Conservation (phyloP, 2,797 vertebrate genomes). For the Alauda arvensis region DNA sequence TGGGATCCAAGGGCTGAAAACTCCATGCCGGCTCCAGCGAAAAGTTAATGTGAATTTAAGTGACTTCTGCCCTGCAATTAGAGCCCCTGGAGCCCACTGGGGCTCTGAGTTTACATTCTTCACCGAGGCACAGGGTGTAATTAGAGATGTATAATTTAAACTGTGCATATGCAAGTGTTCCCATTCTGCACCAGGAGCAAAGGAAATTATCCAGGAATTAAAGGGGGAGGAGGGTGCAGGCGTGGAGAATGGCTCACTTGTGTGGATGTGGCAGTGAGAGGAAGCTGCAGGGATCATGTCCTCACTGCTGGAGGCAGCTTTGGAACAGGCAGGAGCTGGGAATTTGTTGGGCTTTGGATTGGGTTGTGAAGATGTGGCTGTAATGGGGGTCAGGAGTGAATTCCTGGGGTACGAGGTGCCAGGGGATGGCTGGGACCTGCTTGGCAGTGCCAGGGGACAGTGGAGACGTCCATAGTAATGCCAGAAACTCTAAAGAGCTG, state of each 20-base stretch:
- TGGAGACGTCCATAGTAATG: not conserved
- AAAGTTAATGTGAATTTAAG: slow-evolving; percentile 54
- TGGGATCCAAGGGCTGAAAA: not conserved
- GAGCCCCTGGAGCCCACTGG: slow-evolving; percentile 36
- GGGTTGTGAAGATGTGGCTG: not conserved
- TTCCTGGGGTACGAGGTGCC: accelerated
- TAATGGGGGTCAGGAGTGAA: not conserved
- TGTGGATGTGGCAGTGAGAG: slow-evolving; percentile 41
- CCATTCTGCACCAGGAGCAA: slow-evolving; percentile 41
- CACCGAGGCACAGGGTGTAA: slow-evolving; percentile 46
- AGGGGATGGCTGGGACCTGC: not conserved
- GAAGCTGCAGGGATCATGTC: slow-evolving; percentile 13
- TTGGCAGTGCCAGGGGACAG: not conserved
- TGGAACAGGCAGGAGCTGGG: not conserved
- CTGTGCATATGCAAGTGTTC: slow-evolving; percentile 50
- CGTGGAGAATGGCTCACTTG: slow-evolving; percentile 26
- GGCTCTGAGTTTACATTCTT: slow-evolving; percentile 61
- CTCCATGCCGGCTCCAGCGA: not conserved
- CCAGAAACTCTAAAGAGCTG: not conserved
- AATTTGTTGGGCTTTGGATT: accelerated
- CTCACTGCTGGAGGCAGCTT: not conserved
- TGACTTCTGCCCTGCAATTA: slow-evolving; percentile 63
- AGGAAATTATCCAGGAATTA: slow-evolving; percentile 62
- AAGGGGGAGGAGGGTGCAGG: slow-evolving; percentile 29
- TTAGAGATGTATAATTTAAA: slow-evolving; percentile 59